Conservation (phyloP, 2,797 vertebrate species). For the Yasuhikotakia modesta region DNA sequence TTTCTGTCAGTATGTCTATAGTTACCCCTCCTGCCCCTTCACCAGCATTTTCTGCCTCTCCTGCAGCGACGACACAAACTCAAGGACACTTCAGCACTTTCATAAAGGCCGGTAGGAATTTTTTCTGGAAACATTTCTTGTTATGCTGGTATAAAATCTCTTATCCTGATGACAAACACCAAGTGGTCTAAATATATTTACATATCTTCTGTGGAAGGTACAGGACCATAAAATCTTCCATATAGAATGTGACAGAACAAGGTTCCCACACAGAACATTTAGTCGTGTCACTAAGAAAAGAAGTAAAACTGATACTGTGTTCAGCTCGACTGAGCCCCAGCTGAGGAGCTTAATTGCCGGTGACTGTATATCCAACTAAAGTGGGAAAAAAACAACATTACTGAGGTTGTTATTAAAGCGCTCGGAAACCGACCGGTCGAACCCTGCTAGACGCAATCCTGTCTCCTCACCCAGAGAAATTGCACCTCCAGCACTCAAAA, state of each 20-base stretch:
- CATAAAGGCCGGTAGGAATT: too few species aligned
- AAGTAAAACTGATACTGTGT: neutral
- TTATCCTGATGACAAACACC: too few species aligned
- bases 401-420: conserved; percentile 23
- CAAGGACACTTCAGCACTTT: conserved; percentile 8
- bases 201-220: too few species aligned
- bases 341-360: conserved; percentile 55
- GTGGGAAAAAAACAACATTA: neutral
- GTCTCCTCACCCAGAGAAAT: conserved; percentile 1
- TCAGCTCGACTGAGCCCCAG: conserved; percentile 40
- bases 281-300: conserved; percentile 8
- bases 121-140: too few species aligned
- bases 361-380: conserved; percentile 27
- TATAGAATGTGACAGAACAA: conserved; percentile 22
- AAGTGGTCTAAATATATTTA: too few species aligned
- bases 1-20: conserved; percentile 21
- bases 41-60: neutral
- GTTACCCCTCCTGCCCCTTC: conserved; percentile 14
- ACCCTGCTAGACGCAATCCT: neutral
- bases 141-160: too few species aligned
- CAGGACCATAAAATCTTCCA: neutral
- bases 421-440: neutral
- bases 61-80: conserved; percentile 1
- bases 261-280: conserved; percentile 10
- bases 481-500: neutral